These are phyloP conservation scores for Drosophila dunni DNA, from an alignment of 1,140 invertebrate genomes.

Conservation along the genomic window DNA sequence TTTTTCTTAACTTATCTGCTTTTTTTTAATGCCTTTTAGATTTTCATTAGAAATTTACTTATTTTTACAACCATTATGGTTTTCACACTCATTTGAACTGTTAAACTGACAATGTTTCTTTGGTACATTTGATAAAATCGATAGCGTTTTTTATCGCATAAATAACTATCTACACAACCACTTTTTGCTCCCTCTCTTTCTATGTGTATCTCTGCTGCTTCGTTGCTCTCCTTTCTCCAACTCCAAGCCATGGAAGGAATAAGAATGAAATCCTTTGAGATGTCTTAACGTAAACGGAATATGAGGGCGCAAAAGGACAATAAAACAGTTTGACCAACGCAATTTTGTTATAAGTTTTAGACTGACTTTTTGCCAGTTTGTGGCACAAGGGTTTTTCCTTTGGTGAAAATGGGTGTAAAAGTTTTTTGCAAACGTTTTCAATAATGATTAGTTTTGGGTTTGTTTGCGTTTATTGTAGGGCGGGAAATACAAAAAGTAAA, in stretches of 20 bases:
- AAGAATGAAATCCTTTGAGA: conserved; percentile 36
- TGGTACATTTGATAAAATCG: no score
- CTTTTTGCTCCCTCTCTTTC: no score
- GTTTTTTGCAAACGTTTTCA: conserved; percentile 67
- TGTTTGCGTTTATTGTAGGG: conserved; percentile 6
- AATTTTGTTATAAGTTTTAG: conserved; percentile 71
- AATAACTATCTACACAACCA: no score
- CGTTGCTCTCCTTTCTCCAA: no score
- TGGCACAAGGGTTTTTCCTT: neutral
- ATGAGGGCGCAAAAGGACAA: conserved; percentile 42
- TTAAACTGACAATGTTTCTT: no score
- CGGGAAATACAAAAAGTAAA: conserved; percentile 30
- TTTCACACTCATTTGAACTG: no score
- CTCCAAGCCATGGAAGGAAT: conserved; percentile 1
- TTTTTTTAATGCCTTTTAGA: no score
- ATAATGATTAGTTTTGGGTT: conserved; percentile 69
- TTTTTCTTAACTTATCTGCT: no score
- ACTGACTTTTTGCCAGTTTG: conserved; percentile 29
- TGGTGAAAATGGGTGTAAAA: conserved; percentile 27
- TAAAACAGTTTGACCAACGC: conserved; percentile 72
- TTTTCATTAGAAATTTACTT: no score
- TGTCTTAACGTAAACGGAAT: conserved; percentile 25
- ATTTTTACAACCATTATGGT: no score
- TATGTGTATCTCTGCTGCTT: no score
- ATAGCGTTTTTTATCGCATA: no score